These are phyloP conservation scores for Drosophila mercatorum DNA, from an alignment of 2,888 invertebrate species.

Conservation along the genomic window DNA sequence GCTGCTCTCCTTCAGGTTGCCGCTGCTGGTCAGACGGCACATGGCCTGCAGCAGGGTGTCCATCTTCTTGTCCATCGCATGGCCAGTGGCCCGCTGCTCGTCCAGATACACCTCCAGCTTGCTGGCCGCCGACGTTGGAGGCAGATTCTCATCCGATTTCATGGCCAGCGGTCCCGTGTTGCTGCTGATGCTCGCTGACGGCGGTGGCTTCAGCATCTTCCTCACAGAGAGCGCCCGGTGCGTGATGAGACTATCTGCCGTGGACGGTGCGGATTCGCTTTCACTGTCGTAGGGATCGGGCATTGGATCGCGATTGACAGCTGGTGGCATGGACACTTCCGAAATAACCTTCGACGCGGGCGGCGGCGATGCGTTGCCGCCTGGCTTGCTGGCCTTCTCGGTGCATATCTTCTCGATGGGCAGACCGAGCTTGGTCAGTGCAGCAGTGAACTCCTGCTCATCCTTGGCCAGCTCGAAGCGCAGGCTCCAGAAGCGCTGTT, in stretches of 20 bases:
- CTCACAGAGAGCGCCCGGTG: background rate
- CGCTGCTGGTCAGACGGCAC: constrained; percentile 23
- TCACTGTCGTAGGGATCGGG: constrained; percentile 21
- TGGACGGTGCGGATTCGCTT: constrained; percentile 32
- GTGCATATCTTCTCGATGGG: constrained; percentile 15
- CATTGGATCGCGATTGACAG: fast-evolving
- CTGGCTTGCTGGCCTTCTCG: background rate
- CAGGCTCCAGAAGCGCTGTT: constrained; percentile 86
- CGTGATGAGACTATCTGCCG: constrained; percentile 15
- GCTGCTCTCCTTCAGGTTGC: background rate
- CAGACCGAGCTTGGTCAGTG: constrained; percentile 22
- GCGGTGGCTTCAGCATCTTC: background rate
- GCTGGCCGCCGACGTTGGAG: background rate
- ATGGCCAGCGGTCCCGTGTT: background rate
- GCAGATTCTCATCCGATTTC: background rate
- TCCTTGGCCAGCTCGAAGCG: constrained; percentile 83
- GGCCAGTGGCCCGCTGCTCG: constrained; percentile 38
- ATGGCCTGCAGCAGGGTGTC: constrained; percentile 48
- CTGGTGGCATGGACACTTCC: background rate
- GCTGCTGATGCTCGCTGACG: background rate
- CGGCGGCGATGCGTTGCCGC: background rate
- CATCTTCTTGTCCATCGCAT: constrained; percentile 47
- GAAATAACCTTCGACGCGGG: background rate
- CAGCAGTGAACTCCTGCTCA: constrained; percentile 40
- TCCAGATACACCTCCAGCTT: constrained; percentile 34